Evolutionary conservation across 2,888 invertebrate species (phyloP).

Genomic region (Trichacis sp.): DNA sequence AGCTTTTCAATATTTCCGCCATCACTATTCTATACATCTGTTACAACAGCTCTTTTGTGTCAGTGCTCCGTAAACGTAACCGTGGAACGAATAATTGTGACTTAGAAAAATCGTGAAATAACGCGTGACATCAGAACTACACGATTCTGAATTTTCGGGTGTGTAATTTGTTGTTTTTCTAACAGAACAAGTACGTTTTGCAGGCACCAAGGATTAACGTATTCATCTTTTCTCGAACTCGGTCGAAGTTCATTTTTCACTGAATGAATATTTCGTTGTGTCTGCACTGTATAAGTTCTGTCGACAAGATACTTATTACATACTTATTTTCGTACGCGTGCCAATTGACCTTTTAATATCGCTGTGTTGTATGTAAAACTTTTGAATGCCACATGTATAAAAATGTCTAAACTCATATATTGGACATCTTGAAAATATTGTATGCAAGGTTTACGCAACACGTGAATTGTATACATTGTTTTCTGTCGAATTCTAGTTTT

Average conservation of each 20-base stretch:
- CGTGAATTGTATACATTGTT: neutral
- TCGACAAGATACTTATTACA: neutral
- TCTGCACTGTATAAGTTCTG: neutral
- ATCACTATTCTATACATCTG: slow-evolving; percentile 10
- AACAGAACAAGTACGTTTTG: neutral
- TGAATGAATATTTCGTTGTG: neutral
- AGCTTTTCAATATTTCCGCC: slow-evolving; percentile 45
- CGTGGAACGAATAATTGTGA: neutral
- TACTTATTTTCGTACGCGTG: neutral
- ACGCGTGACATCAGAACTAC: neutral
- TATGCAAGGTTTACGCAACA: neutral
- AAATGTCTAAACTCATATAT: neutral
- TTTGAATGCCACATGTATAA: neutral
- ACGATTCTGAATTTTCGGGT: slow-evolving; percentile 1
- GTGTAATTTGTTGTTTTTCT: neutral
- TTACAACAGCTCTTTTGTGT: slow-evolving; percentile 9
- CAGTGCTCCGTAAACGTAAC: slow-evolving; percentile 12
- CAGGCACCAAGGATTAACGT: neutral
- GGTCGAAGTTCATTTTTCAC: neutral
- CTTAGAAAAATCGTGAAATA: neutral
- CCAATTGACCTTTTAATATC: neutral
- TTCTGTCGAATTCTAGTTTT: neutral
- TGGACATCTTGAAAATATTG: neutral
- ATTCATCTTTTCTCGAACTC: neutral
- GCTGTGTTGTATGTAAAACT: neutral